phyloP scores from a whole-genome alignment of 2,797 vertebrate genomes.

The Oryzias sinensis region DNA sequence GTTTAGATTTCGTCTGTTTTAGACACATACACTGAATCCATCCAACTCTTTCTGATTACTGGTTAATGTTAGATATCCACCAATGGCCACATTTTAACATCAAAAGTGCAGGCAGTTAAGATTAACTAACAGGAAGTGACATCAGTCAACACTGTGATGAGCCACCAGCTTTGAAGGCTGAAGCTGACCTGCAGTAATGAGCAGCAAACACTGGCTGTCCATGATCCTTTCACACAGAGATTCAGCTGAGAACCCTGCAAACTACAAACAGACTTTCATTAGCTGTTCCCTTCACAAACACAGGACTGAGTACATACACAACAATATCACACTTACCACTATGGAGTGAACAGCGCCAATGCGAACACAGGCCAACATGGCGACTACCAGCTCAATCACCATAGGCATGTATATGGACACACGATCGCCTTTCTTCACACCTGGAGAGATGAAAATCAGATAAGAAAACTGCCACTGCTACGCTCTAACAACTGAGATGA shows the following conservation, averaged over 20 bases:
- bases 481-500: too few relatives aligned
- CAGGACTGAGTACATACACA: accelerated
- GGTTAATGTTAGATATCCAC: too few relatives aligned
- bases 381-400: conserved; percentile 93
- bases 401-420: conserved; percentile 98
- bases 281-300: background rate
- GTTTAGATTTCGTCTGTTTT: too few relatives aligned
- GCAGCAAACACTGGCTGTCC: conserved; percentile 87
- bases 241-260: conserved; percentile 96
- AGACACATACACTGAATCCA: too few relatives aligned
- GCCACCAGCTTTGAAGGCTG: too few relatives aligned
- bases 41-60: too few relatives aligned
- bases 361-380: conserved; percentile 93
- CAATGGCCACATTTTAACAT: too few relatives aligned
- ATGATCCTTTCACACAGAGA: conserved; percentile 94
- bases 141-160: too few relatives aligned
- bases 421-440: conserved; percentile 90
- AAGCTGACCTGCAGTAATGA: conserved; percentile 89
- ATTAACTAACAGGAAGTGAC: too few relatives aligned
- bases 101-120: too few relatives aligned
- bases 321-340: conserved; percentile 82
- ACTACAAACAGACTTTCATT: conserved; percentile 71
- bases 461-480: background rate
- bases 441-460: conserved; percentile 55
- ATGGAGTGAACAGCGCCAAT: conserved; percentile 94